Percentiles rank a stretch among this genome's conserved stretches.
These are phyloP conservation scores for Drosophila stalkeri DNA, from an alignment of 2,888 invertebrate genomes.

Conservation along the genomic window DNA sequence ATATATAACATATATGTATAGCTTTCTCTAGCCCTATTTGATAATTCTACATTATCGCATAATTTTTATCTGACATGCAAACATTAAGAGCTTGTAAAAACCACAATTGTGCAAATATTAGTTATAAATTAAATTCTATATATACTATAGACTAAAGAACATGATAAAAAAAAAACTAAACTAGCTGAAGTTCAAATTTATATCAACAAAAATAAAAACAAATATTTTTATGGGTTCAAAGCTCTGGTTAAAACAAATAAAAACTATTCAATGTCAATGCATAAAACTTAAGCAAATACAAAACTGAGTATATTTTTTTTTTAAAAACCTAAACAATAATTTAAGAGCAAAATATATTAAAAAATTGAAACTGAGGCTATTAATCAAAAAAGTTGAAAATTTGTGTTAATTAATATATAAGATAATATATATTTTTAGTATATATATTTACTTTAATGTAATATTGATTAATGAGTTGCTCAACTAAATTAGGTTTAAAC, in stretches of 20 bases:
- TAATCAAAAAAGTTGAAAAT: background rate
- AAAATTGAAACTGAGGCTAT: background rate
- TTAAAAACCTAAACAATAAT: background rate
- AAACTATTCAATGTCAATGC: background rate
- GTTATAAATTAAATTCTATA: background rate
- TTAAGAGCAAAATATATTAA: background rate
- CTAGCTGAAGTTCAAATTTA: background rate
- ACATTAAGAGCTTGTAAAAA: background rate
- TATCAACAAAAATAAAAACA: background rate
- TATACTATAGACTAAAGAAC: background rate
- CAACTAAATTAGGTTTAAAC: no score
- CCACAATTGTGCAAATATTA: background rate
- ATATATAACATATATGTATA: background rate
- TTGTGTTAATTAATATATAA: background rate
- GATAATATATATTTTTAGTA: background rate
- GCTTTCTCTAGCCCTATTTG: background rate
- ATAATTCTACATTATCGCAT: background rate
- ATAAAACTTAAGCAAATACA: background rate
- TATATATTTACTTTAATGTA: background rate
- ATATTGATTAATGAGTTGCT: background rate
- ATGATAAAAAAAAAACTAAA: background rate
- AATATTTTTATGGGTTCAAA: conserved; percentile 1
- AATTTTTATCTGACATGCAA: background rate
- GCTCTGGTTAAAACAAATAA: background rate
- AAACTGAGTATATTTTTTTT: background rate